Percentiles rank a stretch among this genome's conserved stretches.
These are phyloP conservation scores for Congeria kusceri DNA, from an alignment of 2,888 invertebrate species.

Conservation along the genomic window DNA sequence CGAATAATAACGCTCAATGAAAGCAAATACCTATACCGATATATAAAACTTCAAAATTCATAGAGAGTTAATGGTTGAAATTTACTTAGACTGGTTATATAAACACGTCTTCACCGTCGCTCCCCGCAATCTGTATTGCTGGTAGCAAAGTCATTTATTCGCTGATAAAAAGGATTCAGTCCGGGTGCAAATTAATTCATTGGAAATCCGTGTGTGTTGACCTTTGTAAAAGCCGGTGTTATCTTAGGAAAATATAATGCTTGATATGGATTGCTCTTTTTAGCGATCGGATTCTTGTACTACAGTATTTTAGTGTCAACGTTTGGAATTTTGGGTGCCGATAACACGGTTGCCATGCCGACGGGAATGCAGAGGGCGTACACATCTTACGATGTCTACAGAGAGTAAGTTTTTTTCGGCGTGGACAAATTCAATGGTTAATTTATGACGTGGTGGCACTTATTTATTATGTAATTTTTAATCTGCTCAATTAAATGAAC, in stretches of 20 bases:
- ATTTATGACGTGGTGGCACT: too few relatives aligned
- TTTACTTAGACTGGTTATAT: constrained; percentile 54
- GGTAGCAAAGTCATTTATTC: constrained; percentile 37
- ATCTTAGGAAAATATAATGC: too few relatives aligned
- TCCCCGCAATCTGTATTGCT: constrained; percentile 22
- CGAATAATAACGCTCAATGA: constrained; percentile 10
- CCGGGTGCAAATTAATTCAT: constrained; percentile 36
- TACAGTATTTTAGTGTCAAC: not conserved
- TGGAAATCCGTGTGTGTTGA: not conserved
- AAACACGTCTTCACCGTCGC: constrained; percentile 29
- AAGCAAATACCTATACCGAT: constrained; percentile 21
- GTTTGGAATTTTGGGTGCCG: not conserved
- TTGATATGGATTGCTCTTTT: not conserved
- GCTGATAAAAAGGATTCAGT: constrained; percentile 47
- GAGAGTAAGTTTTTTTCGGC: constrained; percentile 41
- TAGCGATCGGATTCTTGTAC: not conserved
- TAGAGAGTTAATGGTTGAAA: constrained; percentile 55
- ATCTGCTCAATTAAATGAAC: too few relatives aligned
- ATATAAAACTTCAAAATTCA: constrained; percentile 39
- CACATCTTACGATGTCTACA: constrained; percentile 62
- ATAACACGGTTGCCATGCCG: constrained; percentile 16
- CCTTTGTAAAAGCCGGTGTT: not conserved
- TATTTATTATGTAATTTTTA: too few relatives aligned
- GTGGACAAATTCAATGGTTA: not conserved
- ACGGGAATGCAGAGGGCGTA: constrained; percentile 42